Percentiles rank a stretch among this genome's conserved stretches.
These are phyloP conservation scores for Turnix velox DNA, from an alignment of 2,113 vertebrate species.

Conservation along the genomic window DNA sequence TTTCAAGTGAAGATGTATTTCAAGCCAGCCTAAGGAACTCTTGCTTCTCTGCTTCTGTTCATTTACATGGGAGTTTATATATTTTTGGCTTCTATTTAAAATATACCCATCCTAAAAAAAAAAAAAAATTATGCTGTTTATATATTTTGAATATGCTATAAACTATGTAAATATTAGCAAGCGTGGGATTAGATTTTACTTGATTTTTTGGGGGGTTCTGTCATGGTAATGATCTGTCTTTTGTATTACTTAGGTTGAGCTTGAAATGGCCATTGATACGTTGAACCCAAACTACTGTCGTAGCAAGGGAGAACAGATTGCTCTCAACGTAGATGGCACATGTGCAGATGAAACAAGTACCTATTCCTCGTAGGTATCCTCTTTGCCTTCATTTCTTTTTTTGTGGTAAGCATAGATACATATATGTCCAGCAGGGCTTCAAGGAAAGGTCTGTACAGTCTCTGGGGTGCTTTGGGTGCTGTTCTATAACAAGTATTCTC, in stretches of 20 bases:
- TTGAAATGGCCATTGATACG: conserved; percentile 90
- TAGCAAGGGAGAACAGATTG: conserved; percentile 97
- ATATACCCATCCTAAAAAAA: neutral
- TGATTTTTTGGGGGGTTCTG: neutral
- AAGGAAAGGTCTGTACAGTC: neutral
- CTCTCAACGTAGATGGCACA: conserved; percentile 91
- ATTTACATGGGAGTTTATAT: neutral
- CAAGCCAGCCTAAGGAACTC: neutral
- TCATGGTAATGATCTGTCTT: neutral
- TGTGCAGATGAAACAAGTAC: conserved; percentile 86
- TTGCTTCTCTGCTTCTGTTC: neutral
- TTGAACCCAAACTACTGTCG: conserved; percentile 94
- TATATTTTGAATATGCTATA: neutral
- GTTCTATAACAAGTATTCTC: neutral
- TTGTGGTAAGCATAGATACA: neutral
- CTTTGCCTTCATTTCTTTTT: neutral
- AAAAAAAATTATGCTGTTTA: neutral
- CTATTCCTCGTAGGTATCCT: conserved; percentile 83
- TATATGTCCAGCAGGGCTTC: neutral
- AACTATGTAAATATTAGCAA: neutral
- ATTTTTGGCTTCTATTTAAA: neutral
- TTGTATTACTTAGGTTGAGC: conserved; percentile 76
- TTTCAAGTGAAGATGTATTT: neutral
- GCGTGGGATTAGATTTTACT: neutral
- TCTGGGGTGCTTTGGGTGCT: neutral